A percentile compares a stretch with the other conserved stretches of the same genome.
Conservation (phyloP, 2,888 invertebrate species). For the Harpagoxenus sublaevis region DNA sequence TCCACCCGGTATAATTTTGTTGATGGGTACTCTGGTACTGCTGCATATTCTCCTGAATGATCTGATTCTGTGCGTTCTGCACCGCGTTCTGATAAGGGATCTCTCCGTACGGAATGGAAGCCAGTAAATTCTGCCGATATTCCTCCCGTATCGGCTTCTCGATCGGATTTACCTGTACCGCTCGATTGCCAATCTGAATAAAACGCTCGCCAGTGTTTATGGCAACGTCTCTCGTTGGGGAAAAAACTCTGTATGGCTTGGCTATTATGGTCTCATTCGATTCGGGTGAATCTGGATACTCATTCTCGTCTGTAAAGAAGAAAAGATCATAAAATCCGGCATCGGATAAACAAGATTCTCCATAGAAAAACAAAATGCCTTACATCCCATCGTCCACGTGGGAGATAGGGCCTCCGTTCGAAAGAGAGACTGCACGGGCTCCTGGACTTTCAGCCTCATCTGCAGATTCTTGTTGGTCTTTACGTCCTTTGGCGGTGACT, state of each 20-base stretch:
- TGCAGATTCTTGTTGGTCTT: constrained; percentile 84
- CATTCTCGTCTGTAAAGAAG: constrained; percentile 77
- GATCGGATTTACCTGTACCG: constrained; percentile 74
- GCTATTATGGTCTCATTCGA: constrained; percentile 84
- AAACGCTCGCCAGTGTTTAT: constrained; percentile 81
- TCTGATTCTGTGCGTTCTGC: constrained; percentile 85
- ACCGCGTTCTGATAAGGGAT: constrained; percentile 83
- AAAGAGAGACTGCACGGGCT: constrained; percentile 80
- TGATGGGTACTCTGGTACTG: constrained; percentile 81
- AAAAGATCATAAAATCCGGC: not conserved
- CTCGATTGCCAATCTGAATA: constrained; percentile 71
- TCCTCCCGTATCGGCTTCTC: constrained; percentile 77
- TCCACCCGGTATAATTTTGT: constrained; percentile 67
- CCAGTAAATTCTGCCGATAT: constrained; percentile 74
- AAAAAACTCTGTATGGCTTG: constrained; percentile 81
- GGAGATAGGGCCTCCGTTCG: constrained; percentile 83
- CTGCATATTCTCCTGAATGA: constrained; percentile 85
- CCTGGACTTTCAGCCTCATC: constrained; percentile 81
- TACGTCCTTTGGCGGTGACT: constrained; percentile 84
- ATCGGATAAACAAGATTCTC: not conserved
- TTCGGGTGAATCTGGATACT: constrained; percentile 85
- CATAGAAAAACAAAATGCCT: constrained; percentile 38
- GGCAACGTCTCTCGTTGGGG: constrained; percentile 83
- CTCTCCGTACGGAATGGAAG: constrained; percentile 77
- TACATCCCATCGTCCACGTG: constrained; percentile 81